Percentiles rank a stretch among this genome's conserved stretches.
Evolutionary conservation across 2,113 vertebrate genomes (phyloP).

Genomic region (Argyrosomus japonicus): DNA sequence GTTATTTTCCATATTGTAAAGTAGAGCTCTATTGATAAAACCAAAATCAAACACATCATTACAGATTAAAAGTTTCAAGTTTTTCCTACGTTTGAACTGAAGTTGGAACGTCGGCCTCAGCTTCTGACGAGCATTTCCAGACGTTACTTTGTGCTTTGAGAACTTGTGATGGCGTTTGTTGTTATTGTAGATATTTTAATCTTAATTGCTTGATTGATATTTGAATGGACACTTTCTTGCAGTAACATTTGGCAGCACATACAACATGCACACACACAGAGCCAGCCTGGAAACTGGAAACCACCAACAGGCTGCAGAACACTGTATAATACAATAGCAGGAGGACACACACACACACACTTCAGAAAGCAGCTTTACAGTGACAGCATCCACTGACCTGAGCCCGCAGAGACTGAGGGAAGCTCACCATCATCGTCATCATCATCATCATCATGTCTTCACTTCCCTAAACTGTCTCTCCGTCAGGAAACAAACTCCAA

Average conservation of each 20-base stretch:
- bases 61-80: too few relatives aligned
- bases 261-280: background rate
- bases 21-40: background rate
- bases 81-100: too few relatives aligned
- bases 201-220: background rate
- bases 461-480: background rate
- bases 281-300: conserved; percentile 10
- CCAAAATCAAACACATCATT: too few relatives aligned
- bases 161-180: too few relatives aligned
- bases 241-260: background rate
- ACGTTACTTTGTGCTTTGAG: background rate
- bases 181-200: too few relatives aligned
- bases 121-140: too few relatives aligned
- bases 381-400: conserved; percentile 64
- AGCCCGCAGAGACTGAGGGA: conserved; percentile 20
- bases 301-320: conserved; percentile 1
- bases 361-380: background rate
- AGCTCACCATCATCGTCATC: conserved; percentile 21
- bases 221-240: background rate
- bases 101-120: too few relatives aligned
- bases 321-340: conserved; percentile 24
- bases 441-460: conserved; percentile 10
- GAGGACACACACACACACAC: conserved; percentile 7
- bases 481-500: conserved; percentile 1
- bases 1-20: background rate